Evolutionary conservation across 2,797 vertebrate genomes (phyloP).

Genomic region (Aplochiton taeniatus): DNA sequence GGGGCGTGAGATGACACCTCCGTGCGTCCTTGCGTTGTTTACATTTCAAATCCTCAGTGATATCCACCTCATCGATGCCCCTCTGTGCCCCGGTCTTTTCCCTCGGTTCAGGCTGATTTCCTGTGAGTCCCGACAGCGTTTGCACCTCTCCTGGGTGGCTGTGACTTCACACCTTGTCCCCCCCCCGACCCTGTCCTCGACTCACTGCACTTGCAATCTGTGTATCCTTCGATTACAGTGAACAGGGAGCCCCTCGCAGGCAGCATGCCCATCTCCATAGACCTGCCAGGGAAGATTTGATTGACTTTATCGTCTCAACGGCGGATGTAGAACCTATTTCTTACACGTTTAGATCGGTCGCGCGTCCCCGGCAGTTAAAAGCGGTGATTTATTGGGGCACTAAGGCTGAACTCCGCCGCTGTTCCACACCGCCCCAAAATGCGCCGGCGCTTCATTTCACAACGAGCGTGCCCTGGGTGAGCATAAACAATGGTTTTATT

Average conservation of each 20-base stretch:
- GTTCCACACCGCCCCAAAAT: conserved; percentile 53
- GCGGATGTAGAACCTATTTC: conserved; percentile 40
- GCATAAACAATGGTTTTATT: conserved; percentile 71
- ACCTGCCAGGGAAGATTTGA: conserved; percentile 53
- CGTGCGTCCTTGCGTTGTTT: too few species aligned
- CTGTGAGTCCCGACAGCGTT: too few species aligned
- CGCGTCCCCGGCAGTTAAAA: conserved; percentile 52
- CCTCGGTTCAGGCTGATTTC: too few species aligned
- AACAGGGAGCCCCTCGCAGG: conserved; percentile 34
- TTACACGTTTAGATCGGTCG: conserved; percentile 40
- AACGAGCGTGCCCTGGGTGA: conserved; percentile 50
- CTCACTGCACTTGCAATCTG: conserved; percentile 41
- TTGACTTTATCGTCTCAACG: conserved; percentile 59
- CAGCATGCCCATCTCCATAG: conserved; percentile 56
- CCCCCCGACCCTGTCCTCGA: conserved; percentile 51
- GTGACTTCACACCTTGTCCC: conserved; percentile 8
- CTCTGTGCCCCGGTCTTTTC: too few species aligned
- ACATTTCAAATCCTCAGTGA: too few species aligned
- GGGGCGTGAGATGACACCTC: too few species aligned
- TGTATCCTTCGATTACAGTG: conserved; percentile 60
- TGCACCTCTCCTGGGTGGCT: too few species aligned
- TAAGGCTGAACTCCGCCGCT: conserved; percentile 40
- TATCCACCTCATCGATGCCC: too few species aligned
- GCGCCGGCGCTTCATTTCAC: conserved; percentile 55
- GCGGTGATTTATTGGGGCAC: conserved; percentile 62